These are phyloP conservation scores for Glossophaga mutica DNA, from an alignment of 2,797 vertebrate species.

Conservation along the genomic window DNA sequence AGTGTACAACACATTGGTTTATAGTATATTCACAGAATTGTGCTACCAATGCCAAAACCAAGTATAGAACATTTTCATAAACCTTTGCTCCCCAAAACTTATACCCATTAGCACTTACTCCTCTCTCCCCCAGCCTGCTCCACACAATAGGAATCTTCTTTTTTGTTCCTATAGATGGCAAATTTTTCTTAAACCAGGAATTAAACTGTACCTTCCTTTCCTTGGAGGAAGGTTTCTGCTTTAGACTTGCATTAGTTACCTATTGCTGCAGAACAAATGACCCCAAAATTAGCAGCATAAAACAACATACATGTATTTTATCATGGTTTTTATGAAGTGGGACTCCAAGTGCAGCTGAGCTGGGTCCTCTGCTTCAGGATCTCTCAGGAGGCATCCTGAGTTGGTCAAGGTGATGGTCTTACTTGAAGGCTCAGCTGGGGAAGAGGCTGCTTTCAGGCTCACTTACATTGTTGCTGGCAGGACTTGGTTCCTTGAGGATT, in stretches of 20 bases:
- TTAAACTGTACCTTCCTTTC: neutral
- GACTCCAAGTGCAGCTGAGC: neutral
- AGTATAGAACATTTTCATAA: neutral
- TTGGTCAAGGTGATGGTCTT: neutral
- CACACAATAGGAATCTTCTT: neutral
- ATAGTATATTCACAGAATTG: neutral
- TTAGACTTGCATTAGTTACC: neutral
- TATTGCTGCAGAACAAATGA: neutral
- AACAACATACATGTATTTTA: neutral
- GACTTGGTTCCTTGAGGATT: neutral
- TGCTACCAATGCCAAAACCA: neutral
- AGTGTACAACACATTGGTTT: neutral
- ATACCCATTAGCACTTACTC: neutral
- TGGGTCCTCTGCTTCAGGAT: neutral
- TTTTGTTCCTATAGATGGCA: neutral
- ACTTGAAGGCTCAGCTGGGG: neutral
- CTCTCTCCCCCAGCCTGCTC: neutral
- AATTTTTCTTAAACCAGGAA: neutral
- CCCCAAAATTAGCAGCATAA: neutral
- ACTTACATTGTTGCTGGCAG: neutral
- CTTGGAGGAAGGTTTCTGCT: neutral
- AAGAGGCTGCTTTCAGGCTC: neutral
- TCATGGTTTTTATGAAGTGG: neutral
- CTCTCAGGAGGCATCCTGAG: neutral
- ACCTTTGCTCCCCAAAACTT: neutral